phyloP scores from a whole-genome alignment of 1,140 invertebrate species.

The Polyergus mexicanus region DNA sequence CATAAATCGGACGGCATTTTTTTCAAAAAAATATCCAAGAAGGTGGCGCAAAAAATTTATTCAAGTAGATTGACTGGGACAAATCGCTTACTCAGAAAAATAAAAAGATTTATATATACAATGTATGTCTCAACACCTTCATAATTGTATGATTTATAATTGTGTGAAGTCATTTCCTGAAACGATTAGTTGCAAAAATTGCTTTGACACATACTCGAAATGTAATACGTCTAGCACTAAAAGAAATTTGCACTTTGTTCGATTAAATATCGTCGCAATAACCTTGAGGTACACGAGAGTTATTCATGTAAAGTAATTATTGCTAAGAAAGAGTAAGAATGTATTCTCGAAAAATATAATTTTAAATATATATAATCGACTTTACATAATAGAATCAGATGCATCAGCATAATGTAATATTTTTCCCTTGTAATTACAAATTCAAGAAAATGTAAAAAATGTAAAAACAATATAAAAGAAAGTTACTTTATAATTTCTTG shows the following conservation, averaged over 20 bases:
- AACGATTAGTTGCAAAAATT: neutral
- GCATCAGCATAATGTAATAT: neutral
- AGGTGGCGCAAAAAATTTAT: neutral
- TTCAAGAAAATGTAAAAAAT: no score
- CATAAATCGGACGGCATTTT: neutral
- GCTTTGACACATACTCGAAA: neutral
- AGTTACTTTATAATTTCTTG: neutral
- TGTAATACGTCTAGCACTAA: neutral
- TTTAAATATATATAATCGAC: no score
- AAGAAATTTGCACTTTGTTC: conserved; percentile 7
- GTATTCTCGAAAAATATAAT: no score
- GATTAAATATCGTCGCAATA: neutral
- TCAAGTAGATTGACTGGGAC: neutral
- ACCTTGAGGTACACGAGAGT: neutral
- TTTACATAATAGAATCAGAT: conserved; percentile 2
- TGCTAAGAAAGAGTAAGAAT: neutral
- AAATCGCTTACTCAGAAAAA: neutral
- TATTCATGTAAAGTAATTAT: neutral
- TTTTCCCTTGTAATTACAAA: neutral
- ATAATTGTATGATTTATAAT: neutral
- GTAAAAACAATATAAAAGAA: neutral
- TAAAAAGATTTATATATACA: neutral
- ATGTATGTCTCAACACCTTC: neutral
- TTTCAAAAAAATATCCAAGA: neutral
- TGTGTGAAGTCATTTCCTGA: neutral